Base-by-base conservation (phyloP, 2,113 vertebrate species). In the Pygoscelis adeliae region DNA sequence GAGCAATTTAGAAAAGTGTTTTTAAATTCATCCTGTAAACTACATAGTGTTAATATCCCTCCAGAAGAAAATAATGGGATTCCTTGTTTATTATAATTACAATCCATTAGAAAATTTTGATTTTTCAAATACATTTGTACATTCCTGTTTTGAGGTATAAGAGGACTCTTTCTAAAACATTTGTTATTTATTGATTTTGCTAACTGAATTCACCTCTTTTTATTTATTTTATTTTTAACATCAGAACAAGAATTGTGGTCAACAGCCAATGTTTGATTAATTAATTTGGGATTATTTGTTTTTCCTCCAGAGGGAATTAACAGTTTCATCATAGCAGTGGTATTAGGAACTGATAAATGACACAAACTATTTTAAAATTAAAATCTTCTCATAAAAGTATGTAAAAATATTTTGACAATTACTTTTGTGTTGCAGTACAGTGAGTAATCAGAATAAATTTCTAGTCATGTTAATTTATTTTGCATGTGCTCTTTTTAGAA, bases 21-120 rank as follows among this genome's bases (percentile, higher is more conserved):
- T 67, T 85, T n/a, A 92, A 83, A 87, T 78, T 79, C 20, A 47
- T 82, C 55, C 58, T 69, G 30, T 92, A 82, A 89, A 89, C 26
- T 85, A 23, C 1, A 2, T 6, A 42, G 23, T 50, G 11, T 53
- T 71, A 74, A 40, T 23, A 80, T 59, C 19, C 15, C 25, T 67
- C 20, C 26, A 55, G 79, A 87, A 96, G 20, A 44, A 81, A 91
- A 59, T 38, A 44, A 62, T 62, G 3, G 1, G 5, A 29, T 66
- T 93, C 52, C 29, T 62, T 83, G 4, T 55, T 27, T 83, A 27
- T 84, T 56, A 87, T 67, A 36, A 27, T 61, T 59, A 59, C 15
- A 61, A 53, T 55, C 42, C 21, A 71, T 47, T 87, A 49, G 30
- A 47, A 97, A 93, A 73, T 36, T 22, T 55, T 3, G 4, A 59